phyloP scores from a whole-genome alignment of 1,140 invertebrate species.

The Listronotus oregonensis region DNA sequence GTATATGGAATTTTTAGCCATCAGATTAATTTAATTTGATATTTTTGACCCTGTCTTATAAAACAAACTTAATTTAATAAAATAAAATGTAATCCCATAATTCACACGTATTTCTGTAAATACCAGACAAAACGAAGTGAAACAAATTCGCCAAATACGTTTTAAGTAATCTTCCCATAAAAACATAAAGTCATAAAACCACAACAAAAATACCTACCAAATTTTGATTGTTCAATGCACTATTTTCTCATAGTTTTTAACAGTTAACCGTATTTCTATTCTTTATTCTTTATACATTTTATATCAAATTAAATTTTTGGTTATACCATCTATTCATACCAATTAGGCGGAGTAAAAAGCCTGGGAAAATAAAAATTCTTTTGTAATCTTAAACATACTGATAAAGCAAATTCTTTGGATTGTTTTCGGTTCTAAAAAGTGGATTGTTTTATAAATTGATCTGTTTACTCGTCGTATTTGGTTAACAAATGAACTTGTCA shows the following conservation, averaged over 20 bases:
- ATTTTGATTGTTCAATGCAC: slow-evolving; percentile 12
- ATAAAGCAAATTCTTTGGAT: slow-evolving; percentile 32
- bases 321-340: background rate
- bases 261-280: slow-evolving; percentile 1
- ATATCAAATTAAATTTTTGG: slow-evolving; percentile 5
- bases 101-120: background rate
- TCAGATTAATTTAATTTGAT: too few species aligned
- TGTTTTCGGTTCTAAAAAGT: slow-evolving; percentile 31
- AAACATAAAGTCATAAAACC: slow-evolving; percentile 16
- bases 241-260: slow-evolving; percentile 16
- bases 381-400: slow-evolving; percentile 27
- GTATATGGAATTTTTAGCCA: too few species aligned
- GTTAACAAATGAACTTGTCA: slow-evolving; percentile 34
- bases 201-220: slow-evolving; percentile 14
- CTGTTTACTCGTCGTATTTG: slow-evolving; percentile 30
- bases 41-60: too few species aligned
- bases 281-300: background rate
- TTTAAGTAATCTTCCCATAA: slow-evolving; percentile 3
- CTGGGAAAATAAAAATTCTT: slow-evolving; percentile 25
- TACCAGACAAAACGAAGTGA: slow-evolving; percentile 16
- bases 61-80: too few species aligned
- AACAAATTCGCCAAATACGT: slow-evolving; percentile 19
- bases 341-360: slow-evolving; percentile 12
- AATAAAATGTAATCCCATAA: background rate
- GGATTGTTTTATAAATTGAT: slow-evolving; percentile 35